Conservation (phyloP, 2,888 invertebrate genomes). For the Ephialtes manifestator region DNA sequence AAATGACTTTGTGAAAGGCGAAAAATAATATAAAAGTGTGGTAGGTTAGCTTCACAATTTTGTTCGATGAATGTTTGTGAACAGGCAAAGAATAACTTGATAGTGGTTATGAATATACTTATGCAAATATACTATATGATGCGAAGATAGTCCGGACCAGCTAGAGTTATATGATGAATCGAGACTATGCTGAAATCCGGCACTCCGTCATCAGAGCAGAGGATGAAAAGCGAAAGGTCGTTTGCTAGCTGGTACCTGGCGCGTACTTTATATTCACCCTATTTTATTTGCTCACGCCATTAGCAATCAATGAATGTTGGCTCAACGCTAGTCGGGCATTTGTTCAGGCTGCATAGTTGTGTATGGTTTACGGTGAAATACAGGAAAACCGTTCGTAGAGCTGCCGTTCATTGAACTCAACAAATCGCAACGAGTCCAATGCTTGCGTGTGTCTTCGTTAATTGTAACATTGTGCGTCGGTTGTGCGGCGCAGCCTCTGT, state of each 20-base stretch:
- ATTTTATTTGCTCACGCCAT: constrained; percentile 69
- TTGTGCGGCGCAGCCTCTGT: neutral
- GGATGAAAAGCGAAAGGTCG: constrained; percentile 36
- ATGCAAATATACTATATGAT: neutral
- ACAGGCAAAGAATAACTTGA: neutral
- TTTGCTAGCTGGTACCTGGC: constrained; percentile 40
- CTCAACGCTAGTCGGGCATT: constrained; percentile 57
- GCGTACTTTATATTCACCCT: constrained; percentile 68
- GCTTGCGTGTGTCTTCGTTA: constrained; percentile 26
- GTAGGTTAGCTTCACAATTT: too few relatives aligned
- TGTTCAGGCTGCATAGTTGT: constrained; percentile 37
- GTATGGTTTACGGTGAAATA: constrained; percentile 19
- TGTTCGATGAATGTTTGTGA: neutral
- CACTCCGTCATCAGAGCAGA: constrained; percentile 41
- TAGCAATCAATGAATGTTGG: constrained; percentile 70
- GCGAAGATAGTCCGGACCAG: constrained; percentile 38
- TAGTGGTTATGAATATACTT: neutral
- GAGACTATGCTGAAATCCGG: constrained; percentile 41
- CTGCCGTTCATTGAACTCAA: constrained; percentile 14
- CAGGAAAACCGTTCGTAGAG: constrained; percentile 18
- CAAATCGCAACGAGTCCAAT: constrained; percentile 20
- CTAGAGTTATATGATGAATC: constrained; percentile 54
- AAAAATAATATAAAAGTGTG: too few relatives aligned
- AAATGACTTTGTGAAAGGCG: too few relatives aligned
- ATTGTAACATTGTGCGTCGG: constrained; percentile 42